Percentiles rank a stretch among this genome's conserved stretches.
Conservation (phyloP, 1,140 invertebrate genomes). For the Drosophila bocki region DNA sequence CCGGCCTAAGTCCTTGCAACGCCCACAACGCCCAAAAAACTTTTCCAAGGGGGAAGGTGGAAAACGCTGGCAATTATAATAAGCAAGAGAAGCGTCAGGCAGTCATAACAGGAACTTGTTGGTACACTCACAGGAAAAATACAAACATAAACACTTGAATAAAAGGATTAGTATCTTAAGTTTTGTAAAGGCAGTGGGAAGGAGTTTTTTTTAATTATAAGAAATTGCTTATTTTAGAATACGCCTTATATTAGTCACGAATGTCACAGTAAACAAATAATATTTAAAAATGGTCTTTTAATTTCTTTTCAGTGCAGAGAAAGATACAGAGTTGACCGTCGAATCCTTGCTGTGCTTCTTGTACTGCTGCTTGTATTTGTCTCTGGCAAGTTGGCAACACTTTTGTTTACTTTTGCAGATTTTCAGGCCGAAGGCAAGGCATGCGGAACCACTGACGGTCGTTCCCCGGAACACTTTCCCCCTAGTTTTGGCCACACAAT, state of each 20-base stretch:
- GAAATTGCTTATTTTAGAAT: background rate
- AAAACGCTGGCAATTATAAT: constrained; percentile 77
- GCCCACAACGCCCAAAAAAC: constrained; percentile 38
- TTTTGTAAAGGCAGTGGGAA: too few relatives aligned
- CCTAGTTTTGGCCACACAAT: background rate
- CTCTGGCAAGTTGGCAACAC: constrained; percentile 75
- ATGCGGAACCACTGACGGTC: constrained; percentile 16
- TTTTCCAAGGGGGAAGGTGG: constrained; percentile 39
- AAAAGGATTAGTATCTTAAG: background rate
- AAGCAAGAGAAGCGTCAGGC: constrained; percentile 57
- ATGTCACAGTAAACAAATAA: too few relatives aligned
- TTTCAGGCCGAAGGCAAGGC: constrained; percentile 48
- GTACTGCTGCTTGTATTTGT: constrained; percentile 64
- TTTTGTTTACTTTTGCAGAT: constrained; percentile 82
- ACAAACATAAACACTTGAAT: constrained; percentile 14
- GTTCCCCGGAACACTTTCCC: constrained; percentile 35
- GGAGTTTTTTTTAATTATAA: background rate
- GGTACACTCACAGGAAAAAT: constrained; percentile 52
- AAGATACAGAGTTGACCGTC: constrained; percentile 20
- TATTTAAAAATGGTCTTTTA: too few relatives aligned
- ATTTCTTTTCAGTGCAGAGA: background rate
- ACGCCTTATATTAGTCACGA: background rate
- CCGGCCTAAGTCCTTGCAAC: constrained; percentile 46
- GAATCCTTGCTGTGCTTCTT: constrained; percentile 38
- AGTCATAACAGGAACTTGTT: constrained; percentile 58